Evolutionary conservation across 1,140 invertebrate genomes (phyloP).

Genomic region (Leptinotarsa texana): DNA sequence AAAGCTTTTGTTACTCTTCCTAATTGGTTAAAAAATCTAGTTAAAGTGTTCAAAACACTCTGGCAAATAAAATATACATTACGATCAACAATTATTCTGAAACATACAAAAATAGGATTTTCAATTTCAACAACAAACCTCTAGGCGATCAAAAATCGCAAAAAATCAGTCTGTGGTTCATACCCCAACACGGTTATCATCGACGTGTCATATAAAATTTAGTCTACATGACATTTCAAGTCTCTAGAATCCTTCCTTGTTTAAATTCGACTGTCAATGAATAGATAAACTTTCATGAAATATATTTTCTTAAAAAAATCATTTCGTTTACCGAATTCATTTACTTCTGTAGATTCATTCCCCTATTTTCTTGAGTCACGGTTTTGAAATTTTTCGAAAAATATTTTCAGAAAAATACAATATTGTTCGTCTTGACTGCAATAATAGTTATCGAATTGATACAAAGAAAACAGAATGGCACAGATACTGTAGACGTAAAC

Average conservation of each 20-base stretch:
- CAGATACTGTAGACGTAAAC: constrained; percentile 10
- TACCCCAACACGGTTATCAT: constrained; percentile 11
- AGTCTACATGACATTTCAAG: constrained; percentile 2
- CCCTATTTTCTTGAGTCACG: too few relatives aligned
- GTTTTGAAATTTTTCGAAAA: too few relatives aligned
- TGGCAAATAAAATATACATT: constrained; percentile 48
- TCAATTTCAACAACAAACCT: constrained; percentile 32
- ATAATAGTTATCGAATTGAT: neutral
- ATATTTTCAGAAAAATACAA: too few relatives aligned
- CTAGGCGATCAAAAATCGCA: constrained; percentile 31
- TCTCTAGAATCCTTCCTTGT: neutral
- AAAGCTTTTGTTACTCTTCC: constrained; percentile 53
- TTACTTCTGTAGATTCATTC: too few relatives aligned
- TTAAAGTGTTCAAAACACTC: constrained; percentile 45
- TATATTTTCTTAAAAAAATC: neutral
- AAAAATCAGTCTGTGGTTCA: constrained; percentile 37
- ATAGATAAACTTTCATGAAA: neutral
- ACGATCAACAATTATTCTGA: constrained; percentile 49
- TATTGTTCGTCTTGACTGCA: too few relatives aligned
- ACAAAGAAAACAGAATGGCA: constrained; percentile 21
- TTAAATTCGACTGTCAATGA: neutral
- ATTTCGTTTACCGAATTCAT: neutral
- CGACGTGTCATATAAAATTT: constrained; percentile 7
- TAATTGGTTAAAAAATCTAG: constrained; percentile 49
- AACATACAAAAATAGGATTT: constrained; percentile 53